phyloP scores from a whole-genome alignment of 2,797 vertebrate species.

The Myotis planiceps region DNA sequence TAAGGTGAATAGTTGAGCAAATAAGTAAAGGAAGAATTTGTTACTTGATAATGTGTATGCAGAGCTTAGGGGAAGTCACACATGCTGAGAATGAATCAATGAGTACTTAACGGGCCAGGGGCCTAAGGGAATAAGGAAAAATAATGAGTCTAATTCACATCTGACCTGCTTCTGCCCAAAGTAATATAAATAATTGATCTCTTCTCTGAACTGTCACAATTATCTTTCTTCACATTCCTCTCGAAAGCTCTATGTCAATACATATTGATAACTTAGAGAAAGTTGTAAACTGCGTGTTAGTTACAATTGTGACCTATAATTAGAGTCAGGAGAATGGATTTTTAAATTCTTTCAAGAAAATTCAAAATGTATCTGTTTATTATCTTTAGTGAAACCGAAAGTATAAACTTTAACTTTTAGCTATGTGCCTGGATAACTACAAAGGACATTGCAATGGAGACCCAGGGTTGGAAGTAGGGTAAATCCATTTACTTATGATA shows the following conservation, averaged over 20 bases:
- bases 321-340: conserved; percentile 42
- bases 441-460: neutral
- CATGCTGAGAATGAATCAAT: conserved; percentile 34
- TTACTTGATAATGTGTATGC: conserved; percentile 24
- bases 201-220: neutral
- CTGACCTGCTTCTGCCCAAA: conserved; percentile 59
- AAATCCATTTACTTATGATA: neutral
- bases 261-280: conserved; percentile 30
- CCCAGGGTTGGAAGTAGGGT: neutral
- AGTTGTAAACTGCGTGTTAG: conserved; percentile 45
- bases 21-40: conserved; percentile 45
- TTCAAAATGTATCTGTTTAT: neutral
- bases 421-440: neutral
- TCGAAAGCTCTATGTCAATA: conserved; percentile 56
- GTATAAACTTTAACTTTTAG: neutral
- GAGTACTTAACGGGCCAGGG: neutral
- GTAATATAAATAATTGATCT: conserved; percentile 73
- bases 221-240: conserved; percentile 56
- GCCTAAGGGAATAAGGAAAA: conserved; percentile 47
- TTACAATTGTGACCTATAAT: conserved; percentile 48
- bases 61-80: neutral
- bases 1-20: conserved; percentile 16
- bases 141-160: conserved; percentile 71
- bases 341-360: conserved; percentile 47
- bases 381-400: neutral